A percentile compares a stretch with the other conserved stretches of the same genome.
Conservation (phyloP, 2,113 vertebrate species). For the Microtus ochrogaster region DNA sequence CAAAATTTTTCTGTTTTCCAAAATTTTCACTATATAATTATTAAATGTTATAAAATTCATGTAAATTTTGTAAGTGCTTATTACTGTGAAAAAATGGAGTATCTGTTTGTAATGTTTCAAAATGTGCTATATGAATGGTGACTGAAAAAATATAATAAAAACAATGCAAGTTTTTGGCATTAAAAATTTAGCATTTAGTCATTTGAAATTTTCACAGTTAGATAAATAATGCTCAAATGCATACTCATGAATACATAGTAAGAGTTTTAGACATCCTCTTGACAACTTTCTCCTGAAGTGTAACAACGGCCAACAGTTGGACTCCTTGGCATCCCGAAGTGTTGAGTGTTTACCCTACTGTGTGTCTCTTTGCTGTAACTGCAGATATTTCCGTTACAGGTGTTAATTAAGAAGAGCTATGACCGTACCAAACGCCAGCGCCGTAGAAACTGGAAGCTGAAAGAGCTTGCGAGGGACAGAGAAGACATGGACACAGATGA, state of each 20-base stretch:
- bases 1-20: neutral
- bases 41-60: constrained; percentile 7
- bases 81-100: neutral
- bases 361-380: neutral
- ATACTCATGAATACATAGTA: neutral
- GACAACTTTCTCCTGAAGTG: neutral
- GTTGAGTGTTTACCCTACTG: neutral
- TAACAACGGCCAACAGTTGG: neutral
- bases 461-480: constrained; percentile 91
- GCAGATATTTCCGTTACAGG: constrained; percentile 81
- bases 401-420: constrained; percentile 97
- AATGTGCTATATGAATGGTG: neutral
- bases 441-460: constrained; percentile 97
- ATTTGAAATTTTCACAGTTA: constrained; percentile 10
- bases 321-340: neutral
- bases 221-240: neutral
- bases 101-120: constrained; percentile 14
- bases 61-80: neutral
- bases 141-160: constrained; percentile 16
- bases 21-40: constrained; percentile 20
- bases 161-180: neutral
- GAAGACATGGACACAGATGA: constrained; percentile 93
- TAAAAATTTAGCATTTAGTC: constrained; percentile 38
- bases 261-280: neutral
- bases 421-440: constrained; percentile 92